Evolutionary conservation across 2,113 vertebrate genomes (phyloP).

Genomic region (Hydrochoerus hydrochaeris): DNA sequence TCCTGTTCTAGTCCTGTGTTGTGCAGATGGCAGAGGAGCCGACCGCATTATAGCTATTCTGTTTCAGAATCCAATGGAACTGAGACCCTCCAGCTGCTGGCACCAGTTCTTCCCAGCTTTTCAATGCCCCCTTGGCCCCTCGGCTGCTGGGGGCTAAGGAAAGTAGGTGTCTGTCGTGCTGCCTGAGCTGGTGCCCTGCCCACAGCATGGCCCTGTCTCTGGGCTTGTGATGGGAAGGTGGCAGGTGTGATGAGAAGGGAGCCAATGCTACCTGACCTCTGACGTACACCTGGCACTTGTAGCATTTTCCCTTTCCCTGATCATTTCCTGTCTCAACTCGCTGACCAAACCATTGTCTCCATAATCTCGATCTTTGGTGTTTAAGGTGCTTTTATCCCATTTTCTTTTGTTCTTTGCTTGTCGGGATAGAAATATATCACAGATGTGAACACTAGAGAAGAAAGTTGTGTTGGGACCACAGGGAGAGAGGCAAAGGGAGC

Average conservation of each 20-base stretch:
- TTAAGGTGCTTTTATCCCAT: neutral
- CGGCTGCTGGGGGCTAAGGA: neutral
- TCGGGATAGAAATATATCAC: neutral
- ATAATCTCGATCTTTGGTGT: neutral
- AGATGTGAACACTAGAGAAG: neutral
- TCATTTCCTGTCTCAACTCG: neutral
- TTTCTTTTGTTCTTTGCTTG: neutral
- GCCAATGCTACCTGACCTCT: neutral
- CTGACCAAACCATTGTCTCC: neutral
- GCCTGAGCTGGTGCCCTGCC: neutral
- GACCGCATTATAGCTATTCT: neutral
- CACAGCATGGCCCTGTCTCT: too few species aligned
- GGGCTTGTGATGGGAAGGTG: neutral
- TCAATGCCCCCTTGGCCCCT: neutral
- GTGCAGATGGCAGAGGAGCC: neutral
- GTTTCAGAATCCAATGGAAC: neutral
- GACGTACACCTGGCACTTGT: fast-evolving
- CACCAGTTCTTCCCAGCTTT: neutral
- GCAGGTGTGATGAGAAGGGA: neutral
- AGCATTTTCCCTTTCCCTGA: neutral
- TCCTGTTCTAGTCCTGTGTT: neutral
- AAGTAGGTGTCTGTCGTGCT: neutral
- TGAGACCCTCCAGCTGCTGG: fast-evolving
- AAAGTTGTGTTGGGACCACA: neutral
- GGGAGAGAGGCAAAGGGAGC: neutral